Evolutionary conservation across 1,140 invertebrate genomes (phyloP), one percentile per base, ranked within the genome.

Genomic region (Drosophila eugracilis): DNA sequence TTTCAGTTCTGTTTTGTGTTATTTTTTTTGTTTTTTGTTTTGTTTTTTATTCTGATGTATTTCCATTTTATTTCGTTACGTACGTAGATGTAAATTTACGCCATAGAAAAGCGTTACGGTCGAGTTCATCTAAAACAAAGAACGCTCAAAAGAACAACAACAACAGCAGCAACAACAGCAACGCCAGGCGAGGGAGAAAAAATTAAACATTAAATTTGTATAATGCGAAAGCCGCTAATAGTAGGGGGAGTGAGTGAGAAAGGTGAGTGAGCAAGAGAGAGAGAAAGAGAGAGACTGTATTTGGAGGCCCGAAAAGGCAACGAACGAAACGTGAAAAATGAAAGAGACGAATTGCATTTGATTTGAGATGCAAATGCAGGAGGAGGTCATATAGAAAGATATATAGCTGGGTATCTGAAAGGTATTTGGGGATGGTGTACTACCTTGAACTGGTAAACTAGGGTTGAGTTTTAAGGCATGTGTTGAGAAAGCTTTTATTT

Each of bases 71-170:
- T 86, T 86, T 85, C 77, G 83, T 85, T 89, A 88, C 83, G 83
- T 88, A 88, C 75, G 83, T 88, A 88, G 84, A 88, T 88, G 75
- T 88, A 88, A 88, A 89, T 90, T 89, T 89, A 85, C 85, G 85
- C 85, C 85, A 89, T 89, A 89, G 85, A 89, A 89, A 89, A 89
- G 73, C 85, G 85, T 89, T 89, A 89, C 85, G 85, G 85, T 89
- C 85, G 85, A 89, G 85, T 89, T 89, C 75, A 78, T 86, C 73
- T 88, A 83, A 89, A 89, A 89, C 85, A 89, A 89, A 89, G 85
- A 89, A 89, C 85, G 75, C 62, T 83, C 48, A 78, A 85, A 89
- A 84, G 83, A 86, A 80, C 75, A 86, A 74, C 80, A 83, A 59
- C 80, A 84, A 44, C 62, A 36, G 55, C 72, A 80, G 76, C 49